phyloP scores from a whole-genome alignment of 2,113 vertebrate species.

The Oryzias celebensis region DNA sequence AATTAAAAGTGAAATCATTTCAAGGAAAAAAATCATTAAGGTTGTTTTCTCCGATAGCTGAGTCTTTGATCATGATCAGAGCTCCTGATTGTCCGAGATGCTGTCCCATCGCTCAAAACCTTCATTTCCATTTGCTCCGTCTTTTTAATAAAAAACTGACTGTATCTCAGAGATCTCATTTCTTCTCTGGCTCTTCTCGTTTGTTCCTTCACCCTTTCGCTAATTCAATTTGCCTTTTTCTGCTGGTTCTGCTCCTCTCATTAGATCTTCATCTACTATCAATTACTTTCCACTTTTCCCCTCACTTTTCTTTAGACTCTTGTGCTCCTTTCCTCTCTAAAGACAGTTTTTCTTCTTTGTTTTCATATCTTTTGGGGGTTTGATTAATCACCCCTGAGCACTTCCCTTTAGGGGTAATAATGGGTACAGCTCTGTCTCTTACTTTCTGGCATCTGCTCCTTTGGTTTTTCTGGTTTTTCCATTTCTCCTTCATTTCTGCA shows the following conservation, averaged over 20 bases:
- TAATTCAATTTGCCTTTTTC: constrained; percentile 35
- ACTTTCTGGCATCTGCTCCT: constrained; percentile 27
- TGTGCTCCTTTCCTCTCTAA: constrained; percentile 2
- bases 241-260: constrained; percentile 34
- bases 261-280: constrained; percentile 45
- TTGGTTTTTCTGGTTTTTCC: constrained; percentile 7
- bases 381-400: constrained; percentile 8
- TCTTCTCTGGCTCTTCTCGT: constrained; percentile 14
- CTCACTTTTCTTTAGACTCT: constrained; percentile 18
- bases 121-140: constrained; percentile 50
- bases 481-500: background rate
- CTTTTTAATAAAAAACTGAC: constrained; percentile 30
- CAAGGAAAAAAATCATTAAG: no score
- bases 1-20: background rate
- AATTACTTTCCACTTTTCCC: constrained; percentile 28
- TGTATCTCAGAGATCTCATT: constrained; percentile 26
- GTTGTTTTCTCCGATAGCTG: background rate
- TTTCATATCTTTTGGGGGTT: constrained; percentile 3
- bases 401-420: constrained; percentile 24
- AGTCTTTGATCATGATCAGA: constrained; percentile 26
- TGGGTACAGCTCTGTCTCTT: constrained; percentile 15
- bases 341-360: constrained; percentile 10
- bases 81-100: constrained; percentile 29
- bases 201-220: constrained; percentile 15
- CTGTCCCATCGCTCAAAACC: constrained; percentile 46